phyloP scores from a whole-genome alignment of 2,888 invertebrate genomes.

The Phaedon cochleariae region DNA sequence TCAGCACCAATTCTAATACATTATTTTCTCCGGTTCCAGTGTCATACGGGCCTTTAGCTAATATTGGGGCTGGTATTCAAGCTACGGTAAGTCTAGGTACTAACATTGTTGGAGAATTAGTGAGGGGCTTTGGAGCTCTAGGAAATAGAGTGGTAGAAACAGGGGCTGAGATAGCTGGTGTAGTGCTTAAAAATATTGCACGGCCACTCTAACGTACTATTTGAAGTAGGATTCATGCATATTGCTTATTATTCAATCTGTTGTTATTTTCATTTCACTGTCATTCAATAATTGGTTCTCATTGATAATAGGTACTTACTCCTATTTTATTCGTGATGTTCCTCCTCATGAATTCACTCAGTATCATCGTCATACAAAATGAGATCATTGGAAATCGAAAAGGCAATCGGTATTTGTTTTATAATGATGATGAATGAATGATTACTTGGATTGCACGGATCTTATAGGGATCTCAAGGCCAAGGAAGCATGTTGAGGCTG shows the following conservation, averaged over 20 bases:
- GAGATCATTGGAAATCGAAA: too few species aligned
- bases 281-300: too few species aligned
- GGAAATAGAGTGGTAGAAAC: slow-evolving; percentile 54
- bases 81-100: slow-evolving; percentile 54
- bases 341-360: too few species aligned
- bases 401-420: too few species aligned
- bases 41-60: slow-evolving; percentile 41
- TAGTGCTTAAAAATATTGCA: slow-evolving; percentile 48
- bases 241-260: background rate
- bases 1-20: slow-evolving; percentile 21
- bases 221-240: background rate
- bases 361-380: too few species aligned
- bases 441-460: too few species aligned
- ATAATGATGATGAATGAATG: too few species aligned
- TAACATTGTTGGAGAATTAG: slow-evolving; percentile 46
- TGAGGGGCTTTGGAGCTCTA: slow-evolving; percentile 48
- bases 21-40: slow-evolving; percentile 18
- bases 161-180: slow-evolving; percentile 57
- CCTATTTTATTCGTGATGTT: too few species aligned
- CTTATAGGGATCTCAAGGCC: too few species aligned
- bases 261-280: background rate
- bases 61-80: slow-evolving; percentile 47
- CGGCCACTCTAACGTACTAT: slow-evolving; percentile 33
- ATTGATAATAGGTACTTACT: too few species aligned
- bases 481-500: too few species aligned